Conservation (phyloP, 1,140 invertebrate genomes). For the Brachionus plicatilis region DNA sequence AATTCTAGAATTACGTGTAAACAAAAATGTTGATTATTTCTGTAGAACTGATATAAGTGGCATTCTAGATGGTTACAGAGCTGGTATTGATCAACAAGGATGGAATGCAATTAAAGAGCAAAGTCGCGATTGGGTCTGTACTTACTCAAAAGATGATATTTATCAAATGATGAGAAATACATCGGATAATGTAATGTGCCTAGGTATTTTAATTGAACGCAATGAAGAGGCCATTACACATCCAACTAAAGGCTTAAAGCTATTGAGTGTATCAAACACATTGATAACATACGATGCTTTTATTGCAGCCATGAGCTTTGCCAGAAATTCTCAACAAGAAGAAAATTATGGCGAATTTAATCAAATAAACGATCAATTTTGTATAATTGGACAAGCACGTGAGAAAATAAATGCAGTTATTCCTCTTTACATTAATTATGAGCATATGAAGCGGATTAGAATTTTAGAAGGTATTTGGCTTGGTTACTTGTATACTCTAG, state of each 20-base stretch:
- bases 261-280: constrained; percentile 9
- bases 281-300: constrained; percentile 15
- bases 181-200: too few relatives aligned
- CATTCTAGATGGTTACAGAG: background rate
- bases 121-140: too few relatives aligned
- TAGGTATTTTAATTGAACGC: too few relatives aligned
- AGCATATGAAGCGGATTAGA: constrained; percentile 21
- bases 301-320: background rate
- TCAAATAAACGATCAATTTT: background rate
- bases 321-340: constrained; percentile 9
- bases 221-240: too few relatives aligned
- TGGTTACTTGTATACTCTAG: background rate
- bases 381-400: constrained; percentile 9
- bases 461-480: constrained; percentile 28
- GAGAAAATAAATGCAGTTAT: constrained; percentile 19
- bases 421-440: constrained; percentile 24
- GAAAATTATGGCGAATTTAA: constrained; percentile 10
- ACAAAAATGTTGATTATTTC: constrained; percentile 31
- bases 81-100: constrained; percentile 16
- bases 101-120: constrained; percentile 22
- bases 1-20: constrained; percentile 5
- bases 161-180: too few relatives aligned
- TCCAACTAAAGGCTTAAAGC: constrained; percentile 20
- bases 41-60: constrained; percentile 12
- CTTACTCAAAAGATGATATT: too few relatives aligned